Evolutionary conservation across 2,113 vertebrate species (phyloP), one percentile per base, ranked within the genome.

Genomic region (Reinhardtius hippoglossoides): DNA sequence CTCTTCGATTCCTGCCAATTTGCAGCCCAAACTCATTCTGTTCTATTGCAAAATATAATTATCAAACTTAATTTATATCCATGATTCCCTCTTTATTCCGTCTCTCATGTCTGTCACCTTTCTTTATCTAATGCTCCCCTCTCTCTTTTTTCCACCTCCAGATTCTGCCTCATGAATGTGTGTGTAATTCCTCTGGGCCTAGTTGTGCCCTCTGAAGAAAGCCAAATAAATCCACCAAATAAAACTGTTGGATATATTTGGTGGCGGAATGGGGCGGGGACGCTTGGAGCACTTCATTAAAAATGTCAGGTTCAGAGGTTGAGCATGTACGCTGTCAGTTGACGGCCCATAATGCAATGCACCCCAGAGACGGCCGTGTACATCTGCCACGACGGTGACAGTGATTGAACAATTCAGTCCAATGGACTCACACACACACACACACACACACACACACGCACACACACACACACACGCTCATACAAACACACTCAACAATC

Each of bases 201-300:
- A 60, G 27, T 60, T 35, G 35, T 15, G 3, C 16, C 24, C 26
- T 10, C 2, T 9, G 9, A 9, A 18, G 31, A 8, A 3, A 27
- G 10, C 2, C 31, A 42, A 42, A 42, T 42, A 42, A 42, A 31
- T 31, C 58, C 58, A 18, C 58, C 58, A 9, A 5, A 31, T 18
- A 18, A 57, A 57, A 13, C 55, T 3, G 21, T 57, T 31, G 35
- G 58, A 9, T 35, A 20, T 35, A 60, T 37, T 10, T 60, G 9
- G 18, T 9, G 27, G 31, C 31, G 9, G 3, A 27, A 37, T 12
- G 16, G 15, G 15, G 18, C 9, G 26, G 58, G 27, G 58, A 37
- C 31, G n/a, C 12, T 37, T 60, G 58, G n/a, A 37, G 4, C 58
- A n/a, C 27, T 60, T 37, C 58, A 60, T 60, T 60, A 60, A 60